Base-by-base conservation (phyloP, 2,797 vertebrate genomes). In the Arnoldichthys spilopterus region DNA sequence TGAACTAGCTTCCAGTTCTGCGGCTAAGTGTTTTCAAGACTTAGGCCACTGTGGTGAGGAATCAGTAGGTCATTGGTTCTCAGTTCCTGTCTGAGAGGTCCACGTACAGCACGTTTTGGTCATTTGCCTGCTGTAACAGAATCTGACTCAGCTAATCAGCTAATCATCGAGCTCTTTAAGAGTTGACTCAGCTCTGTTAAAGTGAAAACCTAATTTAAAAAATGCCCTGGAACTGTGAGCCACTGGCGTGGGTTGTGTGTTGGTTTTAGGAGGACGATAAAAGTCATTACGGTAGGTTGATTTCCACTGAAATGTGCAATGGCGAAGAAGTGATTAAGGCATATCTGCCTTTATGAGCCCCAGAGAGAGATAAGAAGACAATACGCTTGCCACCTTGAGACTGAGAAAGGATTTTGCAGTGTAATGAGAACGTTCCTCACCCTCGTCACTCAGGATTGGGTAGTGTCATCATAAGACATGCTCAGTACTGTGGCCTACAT, bases 311-410 rank as follows among this genome's bases (percentile, higher is more conserved):
- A 64, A 37, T 26, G 22, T 8, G 4, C 22, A 18, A 18, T 74
- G 69, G 47, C 28, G 68, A 66, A 49, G 26, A 64, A 40, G 49
- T 45, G 47, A 64, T 80, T 56, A 75, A 16, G 68, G 59, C 22
- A 26, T 7, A 30, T 62, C 22, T 49, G 68, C 12, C n/a, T 66
- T 59, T 59, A 40, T 72, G 28, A 37, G 37, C 47, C 1, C n/a
- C 13, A 12, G 28, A 12, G 28, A 12, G 28, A 76, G 73, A 64
- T 75, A 80, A 75, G 58, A 69, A 67, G 59, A 64, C 53, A 74
- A 24, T 64, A 76, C 49, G 22, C 9, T 3, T 40, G 61, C 68
- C 71, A 64, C 59, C 58, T 64, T 64, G 59, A 56, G 73, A 70
- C 20, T 37, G 71, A 71, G 58, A 26, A 32, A 74, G 28, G 61